Evolutionary conservation across 1,140 invertebrate species (phyloP).

Genomic region (Nymphalis io): DNA sequence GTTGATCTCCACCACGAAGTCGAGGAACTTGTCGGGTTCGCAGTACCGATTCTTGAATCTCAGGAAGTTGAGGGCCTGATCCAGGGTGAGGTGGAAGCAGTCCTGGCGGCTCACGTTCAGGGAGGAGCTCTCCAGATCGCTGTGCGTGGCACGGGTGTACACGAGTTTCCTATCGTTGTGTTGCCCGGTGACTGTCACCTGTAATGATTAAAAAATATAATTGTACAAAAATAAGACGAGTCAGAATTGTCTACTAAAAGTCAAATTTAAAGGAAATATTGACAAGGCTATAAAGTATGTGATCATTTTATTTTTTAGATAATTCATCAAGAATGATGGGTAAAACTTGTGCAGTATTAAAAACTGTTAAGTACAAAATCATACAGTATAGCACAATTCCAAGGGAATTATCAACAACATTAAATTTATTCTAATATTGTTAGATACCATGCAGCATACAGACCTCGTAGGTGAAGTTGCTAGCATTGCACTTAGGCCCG

Average conservation of each 20-base stretch:
- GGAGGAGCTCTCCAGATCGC: slow-evolving; percentile 61
- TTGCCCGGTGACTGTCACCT: slow-evolving; percentile 56
- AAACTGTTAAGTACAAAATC: too few relatives aligned
- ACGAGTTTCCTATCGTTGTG: slow-evolving; percentile 52
- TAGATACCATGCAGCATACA: not conserved
- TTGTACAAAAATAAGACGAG: not conserved
- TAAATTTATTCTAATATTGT: too few relatives aligned
- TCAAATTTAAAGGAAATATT: too few relatives aligned
- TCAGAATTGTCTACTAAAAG: too few relatives aligned
- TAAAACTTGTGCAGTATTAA: too few relatives aligned
- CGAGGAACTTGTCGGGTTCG: slow-evolving; percentile 54
- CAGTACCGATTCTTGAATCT: slow-evolving; percentile 51
- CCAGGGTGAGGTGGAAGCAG: slow-evolving; percentile 69
- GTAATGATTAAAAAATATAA: not conserved
- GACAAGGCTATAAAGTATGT: too few relatives aligned
- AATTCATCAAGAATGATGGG: too few relatives aligned
- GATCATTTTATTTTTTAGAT: too few relatives aligned
- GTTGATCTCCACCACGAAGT: slow-evolving; percentile 56
- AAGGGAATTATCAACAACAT: too few relatives aligned
- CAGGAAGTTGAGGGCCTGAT: slow-evolving; percentile 64
- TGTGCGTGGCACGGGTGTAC: slow-evolving; percentile 61
- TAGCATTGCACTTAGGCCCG: slow-evolving; percentile 60
- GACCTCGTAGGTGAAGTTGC: slow-evolving; percentile 59
- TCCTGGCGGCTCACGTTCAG: slow-evolving; percentile 58
- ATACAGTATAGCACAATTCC: too few relatives aligned